phyloP scores from a whole-genome alignment of 92 coral and sea anemone genomes.

The Umimayanthus kanabou region DNA sequence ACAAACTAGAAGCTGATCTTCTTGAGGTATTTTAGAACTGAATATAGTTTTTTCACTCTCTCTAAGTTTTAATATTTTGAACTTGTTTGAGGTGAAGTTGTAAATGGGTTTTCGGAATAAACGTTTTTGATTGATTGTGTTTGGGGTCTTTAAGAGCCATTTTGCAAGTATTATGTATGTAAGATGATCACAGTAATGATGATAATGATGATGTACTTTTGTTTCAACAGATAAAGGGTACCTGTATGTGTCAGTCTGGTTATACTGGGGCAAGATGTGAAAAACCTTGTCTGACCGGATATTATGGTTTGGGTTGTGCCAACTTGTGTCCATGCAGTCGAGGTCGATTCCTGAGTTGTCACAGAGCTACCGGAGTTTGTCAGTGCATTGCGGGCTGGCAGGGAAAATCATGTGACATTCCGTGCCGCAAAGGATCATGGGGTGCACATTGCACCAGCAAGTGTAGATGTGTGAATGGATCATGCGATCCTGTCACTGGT shows the following conservation, averaged over 20 bases:
- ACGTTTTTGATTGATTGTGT: too few species aligned
- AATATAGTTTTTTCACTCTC: too few species aligned
- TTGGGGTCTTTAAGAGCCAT: too few species aligned
- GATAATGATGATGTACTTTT: background rate
- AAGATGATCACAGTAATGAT: too few species aligned
- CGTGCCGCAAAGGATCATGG: slow-evolving; percentile 83
- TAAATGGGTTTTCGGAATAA: too few species aligned
- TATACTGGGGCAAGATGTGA: slow-evolving; percentile 63
- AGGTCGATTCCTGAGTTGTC: slow-evolving; percentile 51
- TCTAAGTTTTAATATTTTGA: too few species aligned
- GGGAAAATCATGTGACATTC: slow-evolving; percentile 68
- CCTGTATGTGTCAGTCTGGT: slow-evolving; percentile 79
- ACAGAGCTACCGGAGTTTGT: slow-evolving; percentile 65
- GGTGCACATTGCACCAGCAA: slow-evolving; percentile 66
- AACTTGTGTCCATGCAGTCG: slow-evolving; percentile 57
- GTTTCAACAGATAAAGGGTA: slow-evolving; percentile 71
- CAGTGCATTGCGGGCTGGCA: slow-evolving; percentile 72
- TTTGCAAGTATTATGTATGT: too few species aligned
- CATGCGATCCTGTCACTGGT: slow-evolving; percentile 80
- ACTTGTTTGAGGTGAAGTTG: too few species aligned
- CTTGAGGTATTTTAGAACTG: too few species aligned
- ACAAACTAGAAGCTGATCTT: too few species aligned
- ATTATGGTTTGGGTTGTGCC: slow-evolving; percentile 68
- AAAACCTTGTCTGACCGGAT: slow-evolving; percentile 43
- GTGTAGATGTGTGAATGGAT: slow-evolving; percentile 73